A percentile compares a stretch with the other conserved stretches of the same genome.
These are phyloP conservation scores for Zaprionus ghesquierei DNA, from an alignment of 1,140 invertebrate species.

Conservation along the genomic window DNA sequence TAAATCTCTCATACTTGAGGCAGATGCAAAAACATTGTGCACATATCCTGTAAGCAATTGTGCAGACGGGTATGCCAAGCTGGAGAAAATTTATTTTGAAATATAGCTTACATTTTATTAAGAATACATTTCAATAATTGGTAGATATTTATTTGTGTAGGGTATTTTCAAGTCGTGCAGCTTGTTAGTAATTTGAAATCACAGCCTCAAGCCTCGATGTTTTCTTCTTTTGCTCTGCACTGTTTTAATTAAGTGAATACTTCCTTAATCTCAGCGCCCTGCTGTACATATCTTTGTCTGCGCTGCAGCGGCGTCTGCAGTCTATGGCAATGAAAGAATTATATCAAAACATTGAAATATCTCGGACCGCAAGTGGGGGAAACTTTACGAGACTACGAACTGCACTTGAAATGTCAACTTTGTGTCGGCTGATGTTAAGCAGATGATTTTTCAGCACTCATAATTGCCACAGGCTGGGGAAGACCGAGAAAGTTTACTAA, in stretches of 20 bases:
- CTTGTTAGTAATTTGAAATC: slow-evolving; percentile 62
- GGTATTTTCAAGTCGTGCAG: neutral
- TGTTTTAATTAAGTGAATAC: slow-evolving; percentile 73
- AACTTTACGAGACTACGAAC: slow-evolving; percentile 40
- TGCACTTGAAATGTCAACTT: slow-evolving; percentile 80
- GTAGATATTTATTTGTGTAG: neutral
- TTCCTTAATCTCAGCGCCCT: slow-evolving; percentile 36
- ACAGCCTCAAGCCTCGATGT: slow-evolving; percentile 29
- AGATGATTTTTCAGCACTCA: slow-evolving; percentile 66
- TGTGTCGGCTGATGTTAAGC: slow-evolving; percentile 69
- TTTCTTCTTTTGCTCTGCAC: slow-evolving; percentile 22
- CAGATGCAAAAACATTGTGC: slow-evolving; percentile 71
- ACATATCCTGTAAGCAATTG: neutral
- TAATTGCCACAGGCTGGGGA: slow-evolving; percentile 27
- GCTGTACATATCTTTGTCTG: slow-evolving; percentile 37
- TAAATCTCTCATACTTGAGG: slow-evolving; percentile 73
- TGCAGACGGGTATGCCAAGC: neutral
- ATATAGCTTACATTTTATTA: neutral
- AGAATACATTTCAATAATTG: too few species aligned
- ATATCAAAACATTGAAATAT: slow-evolving; percentile 74
- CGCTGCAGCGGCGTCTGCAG: slow-evolving; percentile 20
- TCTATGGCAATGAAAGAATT: slow-evolving; percentile 72
- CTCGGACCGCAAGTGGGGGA: slow-evolving; percentile 6
- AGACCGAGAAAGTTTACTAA: slow-evolving; percentile 36
- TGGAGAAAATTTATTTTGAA: neutral